Evolutionary conservation across 1,140 invertebrate species (phyloP), one percentile per base, ranked within the genome.

Genomic region (Mycetomoellerius zeteki): DNA sequence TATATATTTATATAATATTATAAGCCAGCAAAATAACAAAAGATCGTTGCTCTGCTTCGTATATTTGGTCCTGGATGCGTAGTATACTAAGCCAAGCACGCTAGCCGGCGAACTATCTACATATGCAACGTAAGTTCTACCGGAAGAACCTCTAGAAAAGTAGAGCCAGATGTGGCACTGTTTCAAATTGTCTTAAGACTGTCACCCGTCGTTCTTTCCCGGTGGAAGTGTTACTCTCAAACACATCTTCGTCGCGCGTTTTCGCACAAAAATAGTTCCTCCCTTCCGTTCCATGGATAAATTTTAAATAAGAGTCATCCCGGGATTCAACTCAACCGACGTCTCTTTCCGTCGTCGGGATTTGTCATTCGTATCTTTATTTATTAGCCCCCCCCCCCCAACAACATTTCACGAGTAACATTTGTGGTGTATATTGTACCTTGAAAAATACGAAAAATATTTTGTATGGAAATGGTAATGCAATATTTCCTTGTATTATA

Each of bases 301-400:
- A 84, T 84, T 84, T 75, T 75, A 73, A 84, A 84, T 84, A 60
- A 60, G 54, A 84, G 80, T 50, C 69, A 84, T 84, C 47, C 80
- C 37, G 24, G 21, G 21, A 30, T 54, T 84, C 56, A 21, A 75
- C 80, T 33, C 80, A n/a, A 37, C 47, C 62, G 80, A 47, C 56
- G 37, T 73, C 30, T 47, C 47, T 60, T 58, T 14, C 12, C 37
- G 52, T 62, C 24, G 47, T n/a, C 24, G n/a, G 69, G 54, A 84
- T 84, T 84, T 60, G 80, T 73, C 69, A 56, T 47, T 50, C 52
- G 54, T 84, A 73, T 47, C 8, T 73, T 73, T 75, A 81, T 71
- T 81, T 81, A 81, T 71, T 81, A 54, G 30, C 10, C 10, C 33
- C 33, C 64, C 50, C n/a, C n/a, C n/a, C n/a, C n/a, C n/a, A n/a